These are phyloP conservation scores for Collichthys lucidus DNA, from an alignment of 2,113 vertebrate genomes.

Conservation along the genomic window DNA sequence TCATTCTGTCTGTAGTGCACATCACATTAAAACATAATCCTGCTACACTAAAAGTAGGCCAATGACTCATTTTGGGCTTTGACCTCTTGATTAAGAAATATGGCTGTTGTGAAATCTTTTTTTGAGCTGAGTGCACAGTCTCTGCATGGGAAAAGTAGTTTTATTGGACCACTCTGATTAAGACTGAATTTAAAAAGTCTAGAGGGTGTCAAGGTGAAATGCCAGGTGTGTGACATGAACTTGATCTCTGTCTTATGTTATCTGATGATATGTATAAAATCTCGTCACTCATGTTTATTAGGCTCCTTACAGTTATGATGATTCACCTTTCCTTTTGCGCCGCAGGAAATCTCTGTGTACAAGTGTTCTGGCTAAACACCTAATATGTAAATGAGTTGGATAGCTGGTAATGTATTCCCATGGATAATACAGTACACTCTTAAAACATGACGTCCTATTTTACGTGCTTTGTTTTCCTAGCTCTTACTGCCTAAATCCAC, in stretches of 20 bases:
- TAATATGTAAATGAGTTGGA: constrained; percentile 55
- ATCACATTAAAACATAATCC: constrained; percentile 1
- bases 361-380: constrained; percentile 3
- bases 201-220: constrained; percentile 1
- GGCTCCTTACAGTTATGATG: constrained; percentile 33
- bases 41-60: background rate
- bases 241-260: background rate
- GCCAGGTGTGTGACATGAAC: background rate
- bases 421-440: constrained; percentile 4
- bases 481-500: constrained; percentile 38
- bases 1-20: background rate
- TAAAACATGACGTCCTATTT: constrained; percentile 39
- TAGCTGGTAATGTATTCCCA: constrained; percentile 42
- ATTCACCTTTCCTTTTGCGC: constrained; percentile 50
- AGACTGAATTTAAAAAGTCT: background rate
- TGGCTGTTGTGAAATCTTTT: constrained; percentile 2
- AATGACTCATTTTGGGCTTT: constrained; percentile 32
- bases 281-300: constrained; percentile 17
- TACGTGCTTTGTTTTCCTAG: constrained; percentile 41
- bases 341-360: constrained; percentile 45
- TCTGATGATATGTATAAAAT: constrained; percentile 14
- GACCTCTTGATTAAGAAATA: constrained; percentile 17
- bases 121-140: constrained; percentile 3
- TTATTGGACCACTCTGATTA: background rate
- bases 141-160: constrained; percentile 5